Evolutionary conservation across 2,888 invertebrate species (phyloP), one percentile per base, ranked within the genome.

Genomic region (Cryptocheilus praepositus): DNA sequence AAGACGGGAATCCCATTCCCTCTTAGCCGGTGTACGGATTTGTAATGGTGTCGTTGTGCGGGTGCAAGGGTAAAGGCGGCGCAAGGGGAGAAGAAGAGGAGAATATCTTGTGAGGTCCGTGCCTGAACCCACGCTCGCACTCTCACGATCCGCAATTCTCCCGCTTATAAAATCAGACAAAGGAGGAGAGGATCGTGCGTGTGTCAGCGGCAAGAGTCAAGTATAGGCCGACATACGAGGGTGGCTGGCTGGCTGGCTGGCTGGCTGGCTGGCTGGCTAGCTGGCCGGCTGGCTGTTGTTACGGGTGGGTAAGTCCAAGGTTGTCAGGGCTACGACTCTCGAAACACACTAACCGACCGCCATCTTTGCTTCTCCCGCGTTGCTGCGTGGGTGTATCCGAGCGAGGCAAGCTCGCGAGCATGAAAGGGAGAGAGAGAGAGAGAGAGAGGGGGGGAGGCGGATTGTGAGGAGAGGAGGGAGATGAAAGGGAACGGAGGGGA

Each of bases 261-360:
- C 43, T 36, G 28, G 28, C 28, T 76, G 76, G 79, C n/a, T n/a
- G n/a, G n/a, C n/a, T n/a, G n/a, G n/a, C n/a, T n/a, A n/a, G n/a
- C n/a, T n/a, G n/a, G n/a, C 71, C 67, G 67, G 53, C 19, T 25
- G 18, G n/a, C 19, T 78, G 76, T 80, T 80, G 84, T 85, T 79
- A 81, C 83, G 83, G 82, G 79, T 86, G 85, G 86, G 81, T 81
- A 71, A 85, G 81, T 81, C 85, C 86, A 85, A 86, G 88, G 88
- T 88, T 88, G 87, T 84, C 88, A 87, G 86, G 87, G 87, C 85
- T 86, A 88, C 88, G 85, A 86, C 84, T 87, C 88, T 88, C 83
- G 85, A 86, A 87, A 88, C 87, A 88, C 81, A 83, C 84, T 80
- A 81, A 81, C 73, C 76, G 67, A 71, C 78, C 77, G 80, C 80